Conservation (phyloP, 2,113 vertebrate species). For the Solea senegalensis region DNA sequence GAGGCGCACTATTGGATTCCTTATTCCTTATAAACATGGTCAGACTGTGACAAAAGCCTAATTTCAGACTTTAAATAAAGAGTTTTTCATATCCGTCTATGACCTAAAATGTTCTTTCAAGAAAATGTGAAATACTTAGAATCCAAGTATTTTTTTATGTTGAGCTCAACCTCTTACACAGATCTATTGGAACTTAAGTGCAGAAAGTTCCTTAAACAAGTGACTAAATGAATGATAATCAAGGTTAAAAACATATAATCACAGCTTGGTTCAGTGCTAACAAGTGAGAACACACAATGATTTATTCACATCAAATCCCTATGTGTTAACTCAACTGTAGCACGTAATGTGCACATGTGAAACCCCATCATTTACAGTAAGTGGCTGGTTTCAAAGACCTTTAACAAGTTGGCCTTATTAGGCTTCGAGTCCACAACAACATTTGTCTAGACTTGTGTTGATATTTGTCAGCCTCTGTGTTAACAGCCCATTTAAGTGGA, state of each 20-base stretch:
- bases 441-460: slow-evolving; percentile 6
- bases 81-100: not conserved
- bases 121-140: no score
- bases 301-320: not conserved
- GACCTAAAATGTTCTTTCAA: not conserved
- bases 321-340: slow-evolving; percentile 5
- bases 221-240: slow-evolving; percentile 1
- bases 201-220: not conserved
- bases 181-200: no score
- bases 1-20: slow-evolving; percentile 26
- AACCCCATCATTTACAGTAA: not conserved
- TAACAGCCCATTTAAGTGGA: slow-evolving; percentile 4
- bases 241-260: not conserved
- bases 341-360: slow-evolving; percentile 2
- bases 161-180: not conserved
- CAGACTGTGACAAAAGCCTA: slow-evolving; percentile 1
- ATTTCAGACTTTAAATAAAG: not conserved
- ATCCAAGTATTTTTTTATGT: no score
- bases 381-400: not conserved
- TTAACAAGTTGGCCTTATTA: slow-evolving; percentile 5
- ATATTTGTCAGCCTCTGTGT: not conserved
- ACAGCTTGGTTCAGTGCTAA: not conserved
- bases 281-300: slow-evolving; percentile 6
- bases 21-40: not conserved
- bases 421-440: not conserved